Percentiles rank a stretch among this genome's conserved stretches.
Conservation (phyloP, 2,113 vertebrate genomes). For the Pollachius pollachius region DNA sequence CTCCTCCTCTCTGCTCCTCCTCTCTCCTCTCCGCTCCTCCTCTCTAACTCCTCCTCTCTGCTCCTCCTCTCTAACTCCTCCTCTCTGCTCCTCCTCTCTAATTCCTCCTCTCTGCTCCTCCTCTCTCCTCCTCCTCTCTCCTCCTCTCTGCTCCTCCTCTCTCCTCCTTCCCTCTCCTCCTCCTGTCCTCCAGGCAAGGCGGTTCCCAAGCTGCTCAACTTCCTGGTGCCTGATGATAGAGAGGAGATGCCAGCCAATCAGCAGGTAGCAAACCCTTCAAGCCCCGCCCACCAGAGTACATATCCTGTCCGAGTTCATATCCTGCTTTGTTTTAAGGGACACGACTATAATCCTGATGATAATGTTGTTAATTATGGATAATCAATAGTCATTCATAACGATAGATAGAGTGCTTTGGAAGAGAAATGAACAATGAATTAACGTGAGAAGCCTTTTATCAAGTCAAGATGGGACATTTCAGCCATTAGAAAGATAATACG, state of each 20-base stretch:
- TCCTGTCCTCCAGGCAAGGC: constrained; percentile 79
- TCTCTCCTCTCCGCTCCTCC: background rate
- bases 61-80: constrained; percentile 20
- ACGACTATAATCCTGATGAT: no score
- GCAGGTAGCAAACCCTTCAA: constrained; percentile 74
- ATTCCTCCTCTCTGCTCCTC: background rate
- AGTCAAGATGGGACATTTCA: no score
- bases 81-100: constrained; percentile 12
- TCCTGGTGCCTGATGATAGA: constrained; percentile 83
- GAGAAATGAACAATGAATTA: no score
- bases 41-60: constrained; percentile 10
- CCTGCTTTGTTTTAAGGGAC: no score
- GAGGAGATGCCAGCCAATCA: constrained; percentile 77
- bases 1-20: background rate
- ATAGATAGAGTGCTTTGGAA: no score
- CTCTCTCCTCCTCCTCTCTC: constrained; percentile 5
- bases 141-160: background rate
- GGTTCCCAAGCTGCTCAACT: constrained; percentile 90
- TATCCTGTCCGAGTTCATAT: no score
- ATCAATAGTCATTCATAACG: no score
- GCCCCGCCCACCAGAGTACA: background rate
- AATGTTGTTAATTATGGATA: no score
- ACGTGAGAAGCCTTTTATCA: no score
- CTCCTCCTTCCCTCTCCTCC: background rate
- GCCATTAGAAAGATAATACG: no score